These are phyloP conservation scores for Centropus unirufus DNA, from an alignment of 2,113 vertebrate species.

Conservation along the genomic window DNA sequence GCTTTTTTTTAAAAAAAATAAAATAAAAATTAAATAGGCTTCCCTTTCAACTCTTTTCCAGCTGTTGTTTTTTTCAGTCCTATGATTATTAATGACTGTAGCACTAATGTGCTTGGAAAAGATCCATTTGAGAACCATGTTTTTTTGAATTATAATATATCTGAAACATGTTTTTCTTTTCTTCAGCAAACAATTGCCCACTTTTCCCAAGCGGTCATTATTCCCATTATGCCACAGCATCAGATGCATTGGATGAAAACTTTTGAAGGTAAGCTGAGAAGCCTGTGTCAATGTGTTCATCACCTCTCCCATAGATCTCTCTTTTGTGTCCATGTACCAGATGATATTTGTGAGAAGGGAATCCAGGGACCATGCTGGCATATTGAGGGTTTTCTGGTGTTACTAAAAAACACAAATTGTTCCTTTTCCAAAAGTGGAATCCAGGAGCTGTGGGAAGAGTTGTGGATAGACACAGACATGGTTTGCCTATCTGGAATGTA, in stretches of 20 bases:
- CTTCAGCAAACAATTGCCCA: background rate
- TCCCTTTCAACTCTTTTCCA: constrained; percentile 61
- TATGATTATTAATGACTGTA: constrained; percentile 41
- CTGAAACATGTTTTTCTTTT: constrained; percentile 36
- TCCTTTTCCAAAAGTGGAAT: background rate
- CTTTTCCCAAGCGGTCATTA: background rate
- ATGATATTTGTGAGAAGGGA: background rate
- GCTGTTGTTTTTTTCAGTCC: constrained; percentile 8
- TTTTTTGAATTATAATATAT: constrained; percentile 58
- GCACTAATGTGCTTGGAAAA: constrained; percentile 35
- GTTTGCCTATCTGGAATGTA: background rate
- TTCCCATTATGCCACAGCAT: background rate
- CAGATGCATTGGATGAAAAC: accelerated
- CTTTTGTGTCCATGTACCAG: background rate
- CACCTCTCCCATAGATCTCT: background rate
- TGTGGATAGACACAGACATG: background rate
- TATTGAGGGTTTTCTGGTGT: background rate
- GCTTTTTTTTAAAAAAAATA: background rate
- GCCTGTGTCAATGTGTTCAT: background rate
- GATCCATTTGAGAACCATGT: background rate
- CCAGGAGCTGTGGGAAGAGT: background rate
- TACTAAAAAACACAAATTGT: background rate
- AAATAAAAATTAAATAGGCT: constrained; percentile 12
- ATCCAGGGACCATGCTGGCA: background rate
- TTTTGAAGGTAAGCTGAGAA: background rate